Conservation (phyloP, 2,888 invertebrate genomes). For the Rhodophaea formosa region DNA sequence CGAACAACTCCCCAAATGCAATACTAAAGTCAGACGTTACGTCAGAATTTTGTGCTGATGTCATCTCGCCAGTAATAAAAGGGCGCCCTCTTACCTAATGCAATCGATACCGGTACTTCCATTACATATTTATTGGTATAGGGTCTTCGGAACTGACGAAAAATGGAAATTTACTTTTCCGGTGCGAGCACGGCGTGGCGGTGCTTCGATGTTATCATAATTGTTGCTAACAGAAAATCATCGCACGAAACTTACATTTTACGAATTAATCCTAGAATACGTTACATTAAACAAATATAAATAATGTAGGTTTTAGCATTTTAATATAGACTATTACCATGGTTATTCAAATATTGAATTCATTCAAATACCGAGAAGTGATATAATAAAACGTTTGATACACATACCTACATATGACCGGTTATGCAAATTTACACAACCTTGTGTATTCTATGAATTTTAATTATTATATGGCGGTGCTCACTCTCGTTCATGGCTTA, state of each 20-base stretch:
- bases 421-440: constrained; percentile 38
- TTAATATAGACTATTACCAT: background rate
- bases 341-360: background rate
- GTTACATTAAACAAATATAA: too few relatives aligned
- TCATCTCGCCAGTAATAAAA: constrained; percentile 56
- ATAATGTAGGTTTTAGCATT: too few relatives aligned
- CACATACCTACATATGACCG: constrained; percentile 31
- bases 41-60: constrained; percentile 43
- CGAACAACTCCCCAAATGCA: background rate
- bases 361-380: background rate
- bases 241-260: too few relatives aligned
- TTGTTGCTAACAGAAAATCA: constrained; percentile 18
- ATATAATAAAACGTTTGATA: constrained; percentile 10
- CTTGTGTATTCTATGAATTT: constrained; percentile 36
- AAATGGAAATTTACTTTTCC: constrained; percentile 50
- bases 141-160: constrained; percentile 46
- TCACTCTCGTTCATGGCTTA: constrained; percentile 30
- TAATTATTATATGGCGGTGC: constrained; percentile 28
- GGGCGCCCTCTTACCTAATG: constrained; percentile 49
- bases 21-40: background rate
- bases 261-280: too few relatives aligned
- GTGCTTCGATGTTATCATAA: constrained; percentile 34
- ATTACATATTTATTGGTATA: constrained; percentile 70
- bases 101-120: constrained; percentile 61
- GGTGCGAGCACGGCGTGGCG: constrained; percentile 31